Evolutionary conservation across 1,140 invertebrate species (phyloP).

Genomic region (Pentalonia nigronervosa): DNA sequence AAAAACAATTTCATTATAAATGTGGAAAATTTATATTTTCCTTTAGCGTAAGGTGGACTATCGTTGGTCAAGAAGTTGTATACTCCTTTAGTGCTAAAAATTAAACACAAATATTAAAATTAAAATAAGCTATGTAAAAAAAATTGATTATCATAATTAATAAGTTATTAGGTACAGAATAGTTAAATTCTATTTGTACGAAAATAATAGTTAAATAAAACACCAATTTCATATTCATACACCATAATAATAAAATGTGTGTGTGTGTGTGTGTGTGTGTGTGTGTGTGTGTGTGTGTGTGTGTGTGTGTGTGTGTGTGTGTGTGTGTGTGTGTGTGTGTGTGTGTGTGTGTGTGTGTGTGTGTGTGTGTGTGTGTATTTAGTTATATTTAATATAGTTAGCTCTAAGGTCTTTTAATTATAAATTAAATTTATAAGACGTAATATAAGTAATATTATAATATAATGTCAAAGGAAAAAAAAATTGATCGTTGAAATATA

Average conservation of each 20-base stretch:
- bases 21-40: not conserved
- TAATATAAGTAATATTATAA: no score
- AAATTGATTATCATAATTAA: not conserved
- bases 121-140: not conserved
- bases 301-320: no score
- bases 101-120: not conserved
- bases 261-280: not conserved
- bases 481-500: not conserved
- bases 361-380: no score
- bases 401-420: not conserved
- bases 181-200: not conserved
- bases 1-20: not conserved
- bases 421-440: not conserved
- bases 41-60: not conserved
- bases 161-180: not conserved
- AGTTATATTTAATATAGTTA: no score
- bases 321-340: no score
- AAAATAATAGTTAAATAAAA: not conserved
- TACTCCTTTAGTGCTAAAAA: not conserved
- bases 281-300: no score
- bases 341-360: no score
- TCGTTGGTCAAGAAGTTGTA: not conserved
- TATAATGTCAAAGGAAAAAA: not conserved
- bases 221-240: not conserved
- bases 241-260: not conserved